Conservation (phyloP, 2,888 invertebrate genomes). For the Eristalis pertinax region DNA sequence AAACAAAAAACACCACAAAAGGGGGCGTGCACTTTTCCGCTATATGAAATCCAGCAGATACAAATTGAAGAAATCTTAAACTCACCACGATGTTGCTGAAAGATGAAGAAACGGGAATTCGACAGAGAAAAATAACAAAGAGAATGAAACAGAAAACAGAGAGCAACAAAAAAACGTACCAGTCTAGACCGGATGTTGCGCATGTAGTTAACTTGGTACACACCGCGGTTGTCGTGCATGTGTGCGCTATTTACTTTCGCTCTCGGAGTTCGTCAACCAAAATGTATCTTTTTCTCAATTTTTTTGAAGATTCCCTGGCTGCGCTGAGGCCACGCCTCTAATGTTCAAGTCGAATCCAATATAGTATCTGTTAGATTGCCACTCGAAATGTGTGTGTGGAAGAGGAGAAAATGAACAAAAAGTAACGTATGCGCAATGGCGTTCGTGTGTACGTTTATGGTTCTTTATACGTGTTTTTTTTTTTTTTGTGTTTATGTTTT, state of each 20-base stretch:
- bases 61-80: constrained; percentile 33
- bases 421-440: constrained; percentile 68
- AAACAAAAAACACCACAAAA: constrained; percentile 28
- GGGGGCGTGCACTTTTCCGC: constrained; percentile 51
- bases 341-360: constrained; percentile 30
- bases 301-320: constrained; percentile 22
- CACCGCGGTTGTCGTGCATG: neutral
- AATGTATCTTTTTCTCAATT: constrained; percentile 44
- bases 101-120: constrained; percentile 49
- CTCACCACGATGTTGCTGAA: constrained; percentile 63
- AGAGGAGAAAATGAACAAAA: constrained; percentile 29
- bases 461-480: neutral
- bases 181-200: constrained; percentile 71
- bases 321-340: constrained; percentile 63
- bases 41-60: constrained; percentile 1
- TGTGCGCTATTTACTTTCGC: constrained; percentile 61
- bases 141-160: neutral
- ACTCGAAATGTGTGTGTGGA: constrained; percentile 26
- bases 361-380: constrained; percentile 11
- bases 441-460: constrained; percentile 31
- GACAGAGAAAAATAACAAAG: neutral
- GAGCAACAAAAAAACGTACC: constrained; percentile 15
- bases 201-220: constrained; percentile 35
- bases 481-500: constrained; percentile 19
- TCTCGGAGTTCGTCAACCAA: constrained; percentile 51